Conservation (phyloP, 1,140 invertebrate species). For the Pseudomyrmex flavicornis region DNA sequence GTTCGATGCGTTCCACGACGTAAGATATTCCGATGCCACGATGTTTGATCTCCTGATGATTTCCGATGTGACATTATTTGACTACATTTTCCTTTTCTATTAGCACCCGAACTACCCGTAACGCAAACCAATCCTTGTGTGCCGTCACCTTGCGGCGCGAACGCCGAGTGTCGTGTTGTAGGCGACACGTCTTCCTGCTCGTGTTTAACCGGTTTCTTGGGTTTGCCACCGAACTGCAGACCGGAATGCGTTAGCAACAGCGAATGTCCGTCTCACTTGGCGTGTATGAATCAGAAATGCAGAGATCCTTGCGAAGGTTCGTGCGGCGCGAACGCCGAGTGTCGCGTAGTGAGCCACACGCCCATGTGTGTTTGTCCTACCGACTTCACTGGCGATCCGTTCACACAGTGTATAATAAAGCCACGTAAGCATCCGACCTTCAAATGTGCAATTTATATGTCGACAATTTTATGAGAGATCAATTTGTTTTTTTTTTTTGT, state of each 20-base stretch:
- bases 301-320: constrained; percentile 89
- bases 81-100: constrained; percentile 12
- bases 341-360: constrained; percentile 88
- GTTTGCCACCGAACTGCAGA: constrained; percentile 88
- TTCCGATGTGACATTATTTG: not conserved
- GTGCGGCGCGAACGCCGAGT: constrained; percentile 88
- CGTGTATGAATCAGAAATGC: constrained; percentile 90
- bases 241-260: constrained; percentile 87
- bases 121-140: constrained; percentile 87
- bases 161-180: constrained; percentile 88
- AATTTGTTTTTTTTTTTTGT: not conserved
- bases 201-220: constrained; percentile 88
- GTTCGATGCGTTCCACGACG: constrained; percentile 74
- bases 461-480: not conserved
- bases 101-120: constrained; percentile 53
- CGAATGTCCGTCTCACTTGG: constrained; percentile 88
- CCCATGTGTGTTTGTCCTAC: constrained; percentile 87
- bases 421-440: constrained; percentile 81
- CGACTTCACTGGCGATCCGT: constrained; percentile 88
- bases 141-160: constrained; percentile 90
- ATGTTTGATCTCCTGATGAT: not conserved
- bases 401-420: constrained; percentile 81
- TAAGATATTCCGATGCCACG: constrained; percentile 72
- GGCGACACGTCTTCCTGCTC: constrained; percentile 88
- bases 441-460: not conserved